Conservation (phyloP, 2,888 invertebrate genomes). For the Chloromyia formosa region DNA sequence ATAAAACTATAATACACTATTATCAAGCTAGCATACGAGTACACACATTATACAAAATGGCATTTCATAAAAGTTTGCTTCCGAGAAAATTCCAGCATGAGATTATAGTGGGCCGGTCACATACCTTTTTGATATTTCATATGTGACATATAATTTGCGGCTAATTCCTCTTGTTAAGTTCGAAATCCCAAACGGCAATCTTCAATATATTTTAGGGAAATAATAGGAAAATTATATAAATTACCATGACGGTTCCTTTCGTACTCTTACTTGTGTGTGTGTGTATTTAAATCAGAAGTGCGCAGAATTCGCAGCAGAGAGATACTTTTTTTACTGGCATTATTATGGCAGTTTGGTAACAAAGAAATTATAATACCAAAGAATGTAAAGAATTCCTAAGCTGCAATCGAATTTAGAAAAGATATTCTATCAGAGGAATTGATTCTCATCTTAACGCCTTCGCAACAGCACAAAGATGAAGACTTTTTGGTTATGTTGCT, state of each 20-base stretch:
- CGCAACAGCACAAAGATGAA: no score
- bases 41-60: slow-evolving; percentile 36
- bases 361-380: no score
- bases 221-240: slow-evolving; percentile 50
- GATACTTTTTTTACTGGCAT: no score
- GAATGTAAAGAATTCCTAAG: no score
- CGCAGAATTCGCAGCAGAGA: no score
- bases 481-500: not conserved
- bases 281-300: not conserved
- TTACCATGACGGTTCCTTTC: slow-evolving; percentile 42
- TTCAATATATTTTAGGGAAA: slow-evolving; percentile 45
- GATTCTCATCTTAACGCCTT: no score
- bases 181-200: slow-evolving; percentile 25
- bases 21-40: not conserved
- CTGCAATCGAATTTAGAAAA: no score
- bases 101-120: slow-evolving; percentile 29
- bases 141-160: no score
- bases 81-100: slow-evolving; percentile 26
- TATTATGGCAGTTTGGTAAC: no score
- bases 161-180: slow-evolving; percentile 40
- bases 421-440: no score
- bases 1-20: slow-evolving; percentile 33
- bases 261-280: not conserved
- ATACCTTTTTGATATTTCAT: no score
- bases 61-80: slow-evolving; percentile 31